phyloP scores from a whole-genome alignment of 2,113 vertebrate species.

The Geococcyx californianus region DNA sequence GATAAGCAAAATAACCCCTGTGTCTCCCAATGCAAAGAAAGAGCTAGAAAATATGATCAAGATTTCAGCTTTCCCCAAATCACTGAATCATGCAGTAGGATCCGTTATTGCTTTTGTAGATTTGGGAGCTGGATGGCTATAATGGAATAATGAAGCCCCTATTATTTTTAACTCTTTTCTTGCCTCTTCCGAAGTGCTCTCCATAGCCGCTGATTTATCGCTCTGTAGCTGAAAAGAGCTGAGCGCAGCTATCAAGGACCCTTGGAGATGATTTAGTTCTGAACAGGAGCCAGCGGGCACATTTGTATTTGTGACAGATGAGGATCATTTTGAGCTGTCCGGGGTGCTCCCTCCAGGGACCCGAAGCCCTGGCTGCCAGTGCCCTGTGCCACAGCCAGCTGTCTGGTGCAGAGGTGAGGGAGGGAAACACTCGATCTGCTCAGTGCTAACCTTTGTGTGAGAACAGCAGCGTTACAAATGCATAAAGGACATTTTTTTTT shows the following conservation, averaged over 20 bases:
- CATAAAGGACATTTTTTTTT: not conserved
- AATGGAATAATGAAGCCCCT: slow-evolving; percentile 29
- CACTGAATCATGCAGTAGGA: slow-evolving; percentile 43
- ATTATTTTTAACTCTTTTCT: slow-evolving; percentile 47
- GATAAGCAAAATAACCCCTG: slow-evolving; percentile 8
- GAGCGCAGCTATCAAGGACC: slow-evolving; percentile 8
- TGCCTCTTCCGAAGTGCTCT: not conserved
- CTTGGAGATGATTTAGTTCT: not conserved
- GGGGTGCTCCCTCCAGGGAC: not conserved
- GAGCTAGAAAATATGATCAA: slow-evolving; percentile 1
- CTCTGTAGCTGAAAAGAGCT: not conserved
- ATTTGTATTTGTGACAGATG: not conserved
- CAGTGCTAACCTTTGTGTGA: not conserved
- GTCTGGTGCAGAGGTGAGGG: not conserved
- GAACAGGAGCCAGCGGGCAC: slow-evolving; percentile 33
- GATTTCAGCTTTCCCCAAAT: slow-evolving; percentile 37
- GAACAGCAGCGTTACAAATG: not conserved
- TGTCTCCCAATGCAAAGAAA: slow-evolving; percentile 8
- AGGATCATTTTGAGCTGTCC: not conserved
- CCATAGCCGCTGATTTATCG: not conserved
- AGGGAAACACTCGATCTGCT: not conserved
- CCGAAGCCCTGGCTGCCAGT: not conserved
- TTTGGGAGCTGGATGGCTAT: slow-evolving; percentile 1
- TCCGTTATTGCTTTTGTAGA: slow-evolving; percentile 29
- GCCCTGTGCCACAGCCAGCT: not conserved